Conservation (phyloP, 2,888 invertebrate species). For the Agonum fuliginosum region DNA sequence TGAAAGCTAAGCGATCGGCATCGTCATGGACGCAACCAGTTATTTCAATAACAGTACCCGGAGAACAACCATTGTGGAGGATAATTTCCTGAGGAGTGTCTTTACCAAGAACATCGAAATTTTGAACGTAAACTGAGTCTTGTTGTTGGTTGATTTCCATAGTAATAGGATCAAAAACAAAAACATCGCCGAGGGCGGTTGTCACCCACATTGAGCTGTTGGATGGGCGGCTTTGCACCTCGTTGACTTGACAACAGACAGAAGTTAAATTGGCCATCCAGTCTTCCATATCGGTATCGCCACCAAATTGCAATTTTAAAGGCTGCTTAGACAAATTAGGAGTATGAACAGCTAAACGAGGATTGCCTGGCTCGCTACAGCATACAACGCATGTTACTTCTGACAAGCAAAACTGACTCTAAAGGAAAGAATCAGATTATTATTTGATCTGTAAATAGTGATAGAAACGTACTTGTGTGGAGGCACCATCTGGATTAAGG, state of each 20-base stretch:
- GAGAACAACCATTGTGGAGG: conserved; percentile 83
- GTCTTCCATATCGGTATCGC: conserved; percentile 91
- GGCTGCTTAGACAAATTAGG: conserved; percentile 78
- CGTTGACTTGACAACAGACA: conserved; percentile 85
- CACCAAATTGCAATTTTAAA: conserved; percentile 85
- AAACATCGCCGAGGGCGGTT: conserved; percentile 86
- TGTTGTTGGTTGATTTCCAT: conserved; percentile 75
- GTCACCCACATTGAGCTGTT: conserved; percentile 86
- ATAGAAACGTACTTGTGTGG: conserved; percentile 78
- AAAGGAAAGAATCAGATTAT: conserved; percentile 63
- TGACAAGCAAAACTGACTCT: conserved; percentile 82
- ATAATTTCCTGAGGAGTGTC: conserved; percentile 71
- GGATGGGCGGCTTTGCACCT: conserved; percentile 82
- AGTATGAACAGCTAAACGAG: conserved; percentile 84
- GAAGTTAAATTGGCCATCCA: conserved; percentile 89
- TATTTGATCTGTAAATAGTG: conserved; percentile 35
- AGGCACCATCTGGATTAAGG: conserved; percentile 85
- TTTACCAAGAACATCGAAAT: conserved; percentile 83
- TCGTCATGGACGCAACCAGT: conserved; percentile 85
- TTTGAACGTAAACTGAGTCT: conserved; percentile 77
- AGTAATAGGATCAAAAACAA: conserved; percentile 85
- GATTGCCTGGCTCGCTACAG: conserved; percentile 87
- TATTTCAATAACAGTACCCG: conserved; percentile 81
- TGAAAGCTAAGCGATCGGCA: conserved; percentile 82
- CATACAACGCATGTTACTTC: conserved; percentile 86